These are phyloP conservation scores for Tupaia chinensis DNA, from an alignment of 2,113 vertebrate species.

Conservation along the genomic window DNA sequence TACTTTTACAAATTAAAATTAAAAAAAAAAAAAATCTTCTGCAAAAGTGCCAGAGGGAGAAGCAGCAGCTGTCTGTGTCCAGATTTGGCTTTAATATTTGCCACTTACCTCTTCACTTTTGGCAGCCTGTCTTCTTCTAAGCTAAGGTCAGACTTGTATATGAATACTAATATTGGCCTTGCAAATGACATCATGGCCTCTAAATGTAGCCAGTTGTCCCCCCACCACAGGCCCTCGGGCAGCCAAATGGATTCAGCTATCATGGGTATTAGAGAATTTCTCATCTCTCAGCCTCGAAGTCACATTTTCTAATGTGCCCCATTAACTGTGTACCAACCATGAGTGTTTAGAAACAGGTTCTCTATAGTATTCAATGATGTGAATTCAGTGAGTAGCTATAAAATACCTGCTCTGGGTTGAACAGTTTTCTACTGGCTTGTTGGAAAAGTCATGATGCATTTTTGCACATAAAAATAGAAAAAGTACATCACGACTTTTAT, in stretches of 20 bases:
- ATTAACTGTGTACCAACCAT: neutral
- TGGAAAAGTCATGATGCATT: too few species aligned
- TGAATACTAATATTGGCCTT: neutral
- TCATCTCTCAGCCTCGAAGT: neutral
- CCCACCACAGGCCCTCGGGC: neutral
- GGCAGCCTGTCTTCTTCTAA: constrained; percentile 5
- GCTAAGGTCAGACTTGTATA: neutral
- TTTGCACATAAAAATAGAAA: too few species aligned
- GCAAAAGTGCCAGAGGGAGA: neutral
- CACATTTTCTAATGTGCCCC: neutral
- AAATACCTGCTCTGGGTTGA: neutral
- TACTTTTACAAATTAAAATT: constrained; percentile 27
- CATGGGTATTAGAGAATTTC: neutral
- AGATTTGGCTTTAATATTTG: neutral
- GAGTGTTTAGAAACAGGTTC: neutral
- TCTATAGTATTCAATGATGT: neutral
- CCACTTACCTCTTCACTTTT: neutral
- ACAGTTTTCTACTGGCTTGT: neutral
- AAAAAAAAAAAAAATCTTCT: neutral
- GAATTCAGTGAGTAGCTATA: neutral
- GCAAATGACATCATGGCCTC: neutral
- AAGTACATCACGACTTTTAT: too few species aligned
- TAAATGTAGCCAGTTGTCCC: neutral
- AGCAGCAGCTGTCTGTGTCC: neutral
- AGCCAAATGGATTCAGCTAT: neutral